Evolutionary conservation across 1,140 invertebrate genomes (phyloP).

Genomic region (Dreissena polymorpha): DNA sequence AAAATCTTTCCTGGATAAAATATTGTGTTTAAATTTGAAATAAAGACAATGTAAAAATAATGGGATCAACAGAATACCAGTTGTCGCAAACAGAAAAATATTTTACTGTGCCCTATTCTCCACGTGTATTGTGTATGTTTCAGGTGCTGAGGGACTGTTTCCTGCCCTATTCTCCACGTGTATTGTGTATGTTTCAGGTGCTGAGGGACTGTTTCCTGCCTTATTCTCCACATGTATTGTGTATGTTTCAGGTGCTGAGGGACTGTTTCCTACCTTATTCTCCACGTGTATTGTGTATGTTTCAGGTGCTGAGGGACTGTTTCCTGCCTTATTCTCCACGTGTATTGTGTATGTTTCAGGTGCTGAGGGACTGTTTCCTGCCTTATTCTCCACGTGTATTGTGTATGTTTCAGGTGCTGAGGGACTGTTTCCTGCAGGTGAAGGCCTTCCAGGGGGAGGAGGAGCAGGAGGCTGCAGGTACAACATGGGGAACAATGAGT

Average conservation of each 20-base stretch:
- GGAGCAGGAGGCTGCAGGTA: slow-evolving; percentile 52
- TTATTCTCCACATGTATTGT: too few relatives aligned
- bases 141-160: slow-evolving; percentile 74
- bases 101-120: too few relatives aligned
- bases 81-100: slow-evolving; percentile 66
- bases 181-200: slow-evolving; percentile 55
- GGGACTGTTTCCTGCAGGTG: slow-evolving; percentile 75
- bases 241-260: slow-evolving; percentile 62
- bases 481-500: too few relatives aligned
- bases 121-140: neutral
- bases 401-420: slow-evolving; percentile 60
- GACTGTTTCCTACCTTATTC: too few relatives aligned
- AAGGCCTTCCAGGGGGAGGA: slow-evolving; percentile 72
- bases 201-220: slow-evolving; percentile 70
- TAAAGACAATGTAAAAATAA: too few relatives aligned
- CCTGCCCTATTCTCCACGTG: slow-evolving; percentile 37
- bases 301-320: slow-evolving; percentile 65
- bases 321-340: too few relatives aligned
- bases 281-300: neutral
- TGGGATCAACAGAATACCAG: neutral
- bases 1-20: too few relatives aligned
- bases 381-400: too few relatives aligned
- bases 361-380: too few relatives aligned
- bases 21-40: too few relatives aligned
- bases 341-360: slow-evolving; percentile 51